Base-by-base conservation (phyloP, 1,140 invertebrate species). In the Eriocheir sinensis region DNA sequence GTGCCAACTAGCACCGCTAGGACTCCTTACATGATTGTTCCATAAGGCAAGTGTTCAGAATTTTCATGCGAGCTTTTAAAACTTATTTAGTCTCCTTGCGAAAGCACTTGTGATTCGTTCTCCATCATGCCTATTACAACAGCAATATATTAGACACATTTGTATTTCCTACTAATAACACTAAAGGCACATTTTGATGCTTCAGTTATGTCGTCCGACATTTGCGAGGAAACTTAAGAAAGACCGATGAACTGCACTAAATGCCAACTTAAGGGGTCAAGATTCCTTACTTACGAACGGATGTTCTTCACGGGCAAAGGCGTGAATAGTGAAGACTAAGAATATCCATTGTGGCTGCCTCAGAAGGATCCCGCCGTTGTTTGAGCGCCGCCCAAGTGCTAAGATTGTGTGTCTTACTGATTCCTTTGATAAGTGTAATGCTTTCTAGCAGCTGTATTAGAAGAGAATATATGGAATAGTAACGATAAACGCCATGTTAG, bases 281-380 rank as follows among this genome's bases (percentile, higher is more conserved):
- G 60, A 1, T 12, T 27, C n/a, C 27, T 72, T 1, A 72, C 1
- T n/a, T 21, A n/a, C 12, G 60, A 72, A 72, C n/a, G 2, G 60
- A 2, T 72, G 60, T 72, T 72, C 27, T 27, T n/a, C 6, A 8
- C 4, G 27, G 6, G 27, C 27, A 72, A 72, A 4, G n/a, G 21
- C n/a, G 17, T n/a, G 60, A n/a, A 72, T n/a, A n/a, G 60, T 72
- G 60, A 72, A 72, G 60, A 72, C 60, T 72, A 72, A 72, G 60
- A 72, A 21, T 72, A n/a, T 72, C 44, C 15, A 15, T 15, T n/a
- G 27, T n/a, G 60, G 60, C 27, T 53, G 48, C 60, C 21, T n/a
- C 60, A 72, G n/a, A 72, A 72, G 2, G 60, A 72, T 21, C 8
- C 21, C 60, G 27, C 60, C 27, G 8, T 72, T 2, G 27, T n/a